A percentile compares a stretch with the other conserved stretches of the same genome.
Conservation (phyloP, 1,140 invertebrate genomes). For the Meloidogyne floridensis region DNA sequence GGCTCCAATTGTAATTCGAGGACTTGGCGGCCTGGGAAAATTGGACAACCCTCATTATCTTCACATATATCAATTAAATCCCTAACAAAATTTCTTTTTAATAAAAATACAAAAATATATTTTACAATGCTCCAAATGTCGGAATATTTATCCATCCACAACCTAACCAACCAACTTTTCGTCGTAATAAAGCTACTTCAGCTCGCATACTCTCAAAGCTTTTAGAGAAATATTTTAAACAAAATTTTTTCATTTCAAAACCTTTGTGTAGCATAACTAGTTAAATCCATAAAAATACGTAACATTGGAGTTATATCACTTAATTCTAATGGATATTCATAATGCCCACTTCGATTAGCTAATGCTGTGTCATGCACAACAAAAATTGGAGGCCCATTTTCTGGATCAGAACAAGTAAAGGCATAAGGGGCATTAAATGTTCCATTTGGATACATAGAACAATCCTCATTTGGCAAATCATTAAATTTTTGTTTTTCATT, state of each 20-base stretch:
- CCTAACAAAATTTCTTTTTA: not conserved
- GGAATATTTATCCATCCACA: conserved; percentile 43
- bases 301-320: conserved; percentile 31
- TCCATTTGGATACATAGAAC: conserved; percentile 15
- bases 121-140: conserved; percentile 40
- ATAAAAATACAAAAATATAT: not conserved
- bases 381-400: conserved; percentile 32
- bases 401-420: conserved; percentile 25
- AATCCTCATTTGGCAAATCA: conserved; percentile 12
- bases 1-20: conserved; percentile 21
- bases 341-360: conserved; percentile 40
- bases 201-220: conserved; percentile 45
- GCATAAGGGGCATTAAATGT: conserved; percentile 2
- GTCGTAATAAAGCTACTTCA: conserved; percentile 44
- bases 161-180: conserved; percentile 44
- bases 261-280: conserved; percentile 42
- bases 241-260: not conserved
- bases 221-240: not conserved
- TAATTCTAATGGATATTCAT: conserved; percentile 36
- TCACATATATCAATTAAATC: conserved; percentile 42
- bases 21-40: conserved; percentile 33
- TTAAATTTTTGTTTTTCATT: not conserved
- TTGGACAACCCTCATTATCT: conserved; percentile 23
- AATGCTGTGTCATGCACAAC: conserved; percentile 42
- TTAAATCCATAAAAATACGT: conserved; percentile 39